Evolutionary conservation across 2,888 invertebrate species (phyloP).

Genomic region (Criorhina ranunculi): DNA sequence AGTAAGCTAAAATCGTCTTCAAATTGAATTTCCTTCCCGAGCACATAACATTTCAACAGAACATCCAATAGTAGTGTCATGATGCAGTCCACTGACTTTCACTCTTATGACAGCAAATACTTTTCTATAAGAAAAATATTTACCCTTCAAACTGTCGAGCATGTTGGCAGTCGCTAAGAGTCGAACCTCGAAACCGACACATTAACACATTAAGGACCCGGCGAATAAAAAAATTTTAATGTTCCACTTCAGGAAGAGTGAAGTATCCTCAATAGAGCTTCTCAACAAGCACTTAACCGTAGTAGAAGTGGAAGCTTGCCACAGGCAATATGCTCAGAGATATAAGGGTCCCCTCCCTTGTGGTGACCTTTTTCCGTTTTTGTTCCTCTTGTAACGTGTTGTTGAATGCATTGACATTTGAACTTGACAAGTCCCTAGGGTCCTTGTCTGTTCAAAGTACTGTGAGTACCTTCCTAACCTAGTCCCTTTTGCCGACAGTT

Average conservation of each 20-base stretch:
- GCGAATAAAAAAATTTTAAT: slow-evolving; percentile 42
- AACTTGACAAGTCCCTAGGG: slow-evolving; percentile 71
- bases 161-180: slow-evolving; percentile 13
- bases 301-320: slow-evolving; percentile 41
- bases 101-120: background rate
- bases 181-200: slow-evolving; percentile 8
- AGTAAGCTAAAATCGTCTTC: too few relatives aligned
- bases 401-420: slow-evolving; percentile 73
- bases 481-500: slow-evolving; percentile 16
- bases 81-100: background rate
- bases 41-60: too few relatives aligned
- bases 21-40: too few relatives aligned
- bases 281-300: slow-evolving; percentile 53
- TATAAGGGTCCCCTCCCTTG: slow-evolving; percentile 18
- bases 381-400: slow-evolving; percentile 26
- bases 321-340: slow-evolving; percentile 32
- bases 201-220: slow-evolving; percentile 33
- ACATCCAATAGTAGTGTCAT: too few relatives aligned
- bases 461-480: slow-evolving; percentile 21
- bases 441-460: slow-evolving; percentile 54
- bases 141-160: background rate
- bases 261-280: slow-evolving; percentile 45
- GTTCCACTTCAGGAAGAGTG: slow-evolving; percentile 24
- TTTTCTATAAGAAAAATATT: background rate
- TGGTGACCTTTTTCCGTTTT: slow-evolving; percentile 38